Percentiles rank a stretch among this genome's conserved stretches.
Conservation (phyloP, 2,797 vertebrate species). For the Allobates femoralis region DNA sequence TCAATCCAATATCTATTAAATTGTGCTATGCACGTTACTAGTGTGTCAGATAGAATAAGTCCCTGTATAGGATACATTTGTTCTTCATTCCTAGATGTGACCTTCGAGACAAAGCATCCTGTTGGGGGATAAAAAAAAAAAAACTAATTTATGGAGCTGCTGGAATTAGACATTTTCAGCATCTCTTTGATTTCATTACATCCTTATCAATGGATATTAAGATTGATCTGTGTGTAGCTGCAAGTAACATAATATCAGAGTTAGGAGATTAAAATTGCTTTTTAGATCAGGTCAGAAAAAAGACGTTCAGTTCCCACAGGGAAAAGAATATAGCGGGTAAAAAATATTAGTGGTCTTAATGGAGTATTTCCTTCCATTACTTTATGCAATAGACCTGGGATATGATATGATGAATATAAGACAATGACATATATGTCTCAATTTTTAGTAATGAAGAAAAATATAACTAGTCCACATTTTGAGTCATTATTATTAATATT, state of each 20-base stretch:
- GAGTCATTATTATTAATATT: too few species aligned
- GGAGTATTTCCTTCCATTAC: slow-evolving; percentile 31
- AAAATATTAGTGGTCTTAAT: slow-evolving; percentile 48
- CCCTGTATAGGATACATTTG: slow-evolving; percentile 44
- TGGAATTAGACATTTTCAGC: slow-evolving; percentile 59
- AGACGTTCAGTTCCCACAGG: slow-evolving; percentile 32
- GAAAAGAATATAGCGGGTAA: slow-evolving; percentile 23
- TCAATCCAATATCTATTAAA: slow-evolving; percentile 71
- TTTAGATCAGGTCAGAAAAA: slow-evolving; percentile 55
- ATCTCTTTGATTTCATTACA: slow-evolving; percentile 63
- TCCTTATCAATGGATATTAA: slow-evolving; percentile 63
- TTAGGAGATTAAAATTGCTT: slow-evolving; percentile 60
- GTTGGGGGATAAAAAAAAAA: slow-evolving; percentile 38
- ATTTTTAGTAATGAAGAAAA: neutral
- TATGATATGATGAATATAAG: neutral
- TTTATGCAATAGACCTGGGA: slow-evolving; percentile 1
- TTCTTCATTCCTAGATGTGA: slow-evolving; percentile 56
- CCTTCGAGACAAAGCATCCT: slow-evolving; percentile 62
- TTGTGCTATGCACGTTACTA: slow-evolving; percentile 68
- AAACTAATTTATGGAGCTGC: slow-evolving; percentile 47
- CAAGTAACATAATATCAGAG: slow-evolving; percentile 50
- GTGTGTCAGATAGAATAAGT: slow-evolving; percentile 68
- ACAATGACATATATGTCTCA: neutral
- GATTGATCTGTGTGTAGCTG: slow-evolving; percentile 65
- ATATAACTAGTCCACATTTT: too few species aligned